Base-by-base conservation (phyloP, 2,888 invertebrate species). In the Nasonovia ribisnigri region DNA sequence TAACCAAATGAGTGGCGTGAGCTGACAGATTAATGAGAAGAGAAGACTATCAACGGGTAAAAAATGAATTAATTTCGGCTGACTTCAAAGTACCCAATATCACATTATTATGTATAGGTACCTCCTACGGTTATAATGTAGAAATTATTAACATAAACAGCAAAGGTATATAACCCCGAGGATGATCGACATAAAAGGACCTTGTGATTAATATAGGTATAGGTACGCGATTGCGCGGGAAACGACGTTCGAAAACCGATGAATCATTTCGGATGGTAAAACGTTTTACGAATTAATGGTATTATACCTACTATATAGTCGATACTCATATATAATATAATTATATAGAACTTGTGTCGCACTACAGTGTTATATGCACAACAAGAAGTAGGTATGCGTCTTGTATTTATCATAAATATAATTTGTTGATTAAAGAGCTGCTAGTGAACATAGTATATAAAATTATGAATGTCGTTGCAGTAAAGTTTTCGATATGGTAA, bases 151-250 rank as follows among this genome's bases (percentile, higher is more conserved):
- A 54, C 57, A 89, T 43, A 43, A 57, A 43, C 43, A 29, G 16
- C 26, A 89, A 57, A 89, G 29, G 42, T 88, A 42, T 43, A 60
- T 11, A 57, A 57, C 43, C 89, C 43, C 29, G 57, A 60, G 57
- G 89, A 89, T 89, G 57, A 54, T 89, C 89, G 16, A 43, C 89
- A n/a, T 89, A 89, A 43, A 89, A 89, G 77, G 77, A 77, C 77
- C 89, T 57, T 16, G 42, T 88, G 88, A 57, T 88, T 57, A 42
- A 88, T 88, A 26, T 57, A 86, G 43, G 26, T 26, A 54, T 24
- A 84, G 84, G 84, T 84, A 54, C 88, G 51, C n/a, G 60, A 13
- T 60, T 29, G 43, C 29, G 48, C 36, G 24, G 87, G 36, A n/a
- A 88, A 88, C 24, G 42, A 16, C 88, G 88, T 88, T 54, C 4